Conservation (phyloP, 2,113 vertebrate genomes). For the Arenaria interpres region DNA sequence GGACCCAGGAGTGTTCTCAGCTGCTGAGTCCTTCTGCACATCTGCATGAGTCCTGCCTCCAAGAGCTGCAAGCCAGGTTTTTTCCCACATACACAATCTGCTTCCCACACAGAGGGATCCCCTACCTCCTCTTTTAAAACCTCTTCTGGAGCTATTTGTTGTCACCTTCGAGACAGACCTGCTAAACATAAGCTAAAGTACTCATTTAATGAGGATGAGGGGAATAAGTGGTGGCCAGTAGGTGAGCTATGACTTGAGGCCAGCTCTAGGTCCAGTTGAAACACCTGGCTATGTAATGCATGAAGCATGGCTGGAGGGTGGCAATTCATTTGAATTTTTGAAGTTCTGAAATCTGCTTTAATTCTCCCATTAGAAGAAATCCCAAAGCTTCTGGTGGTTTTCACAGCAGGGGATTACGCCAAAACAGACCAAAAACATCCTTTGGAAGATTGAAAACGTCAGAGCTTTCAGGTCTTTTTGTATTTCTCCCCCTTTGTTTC, state of each 20-base stretch:
- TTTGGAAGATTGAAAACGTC: slow-evolving; percentile 12
- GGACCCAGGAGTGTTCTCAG: background rate
- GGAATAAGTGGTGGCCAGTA: background rate
- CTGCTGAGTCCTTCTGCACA: background rate
- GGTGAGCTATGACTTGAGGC: background rate
- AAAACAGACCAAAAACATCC: background rate
- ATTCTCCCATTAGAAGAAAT: slow-evolving; percentile 1
- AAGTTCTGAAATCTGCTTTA: slow-evolving; percentile 10
- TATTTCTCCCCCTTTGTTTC: background rate
- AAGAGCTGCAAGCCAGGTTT: background rate
- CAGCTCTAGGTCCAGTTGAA: background rate
- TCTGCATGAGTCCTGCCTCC: background rate
- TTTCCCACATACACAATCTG: background rate
- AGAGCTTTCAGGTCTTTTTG: background rate
- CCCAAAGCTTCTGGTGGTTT: background rate
- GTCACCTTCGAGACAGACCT: background rate
- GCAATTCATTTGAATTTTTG: background rate
- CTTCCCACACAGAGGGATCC: background rate
- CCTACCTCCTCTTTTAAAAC: background rate
- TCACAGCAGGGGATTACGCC: background rate
- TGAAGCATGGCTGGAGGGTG: accelerated
- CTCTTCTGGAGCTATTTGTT: background rate
- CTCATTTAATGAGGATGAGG: background rate
- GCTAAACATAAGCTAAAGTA: background rate
- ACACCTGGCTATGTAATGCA: background rate